Percentiles rank a stretch among this genome's conserved stretches.
These are phyloP conservation scores for Pachyseris speciosa DNA, from an alignment of 64 coral and sea anemone species.

Conservation along the genomic window DNA sequence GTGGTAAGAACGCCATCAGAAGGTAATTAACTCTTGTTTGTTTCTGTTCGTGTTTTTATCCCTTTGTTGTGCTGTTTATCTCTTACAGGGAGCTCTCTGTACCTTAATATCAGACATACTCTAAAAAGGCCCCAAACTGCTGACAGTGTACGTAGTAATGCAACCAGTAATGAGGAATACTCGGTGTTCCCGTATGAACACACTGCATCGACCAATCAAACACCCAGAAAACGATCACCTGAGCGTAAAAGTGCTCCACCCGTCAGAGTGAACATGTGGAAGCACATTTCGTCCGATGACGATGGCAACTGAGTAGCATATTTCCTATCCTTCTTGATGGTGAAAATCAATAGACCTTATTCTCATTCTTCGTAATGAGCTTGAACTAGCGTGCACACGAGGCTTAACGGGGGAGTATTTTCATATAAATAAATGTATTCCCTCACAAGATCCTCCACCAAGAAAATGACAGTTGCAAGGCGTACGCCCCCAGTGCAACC, in stretches of 20 bases:
- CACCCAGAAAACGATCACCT: not conserved
- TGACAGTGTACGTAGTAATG: slow-evolving; percentile 35
- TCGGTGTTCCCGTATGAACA: slow-evolving; percentile 71
- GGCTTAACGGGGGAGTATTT: too few species aligned
- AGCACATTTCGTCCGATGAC: not conserved
- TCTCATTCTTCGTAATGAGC: too few species aligned
- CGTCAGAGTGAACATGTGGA: not conserved
- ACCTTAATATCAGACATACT: not conserved
- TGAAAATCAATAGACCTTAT: too few species aligned
- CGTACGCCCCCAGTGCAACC: too few species aligned
- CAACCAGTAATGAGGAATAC: slow-evolving; percentile 48
- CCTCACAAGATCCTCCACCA: too few species aligned
- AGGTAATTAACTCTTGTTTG: not conserved
- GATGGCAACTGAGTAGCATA: slow-evolving; percentile 11
- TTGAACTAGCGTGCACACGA: too few species aligned
- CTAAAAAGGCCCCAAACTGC: slow-evolving; percentile 43
- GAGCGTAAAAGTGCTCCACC: slow-evolving; percentile 35
- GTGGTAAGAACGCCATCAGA: too few species aligned
- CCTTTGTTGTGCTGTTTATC: not conserved
- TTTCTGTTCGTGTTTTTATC: not conserved
- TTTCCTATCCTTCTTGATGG: too few species aligned
- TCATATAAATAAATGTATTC: too few species aligned
- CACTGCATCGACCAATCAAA: not conserved
- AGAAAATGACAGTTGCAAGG: too few species aligned
- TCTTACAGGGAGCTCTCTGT: slow-evolving; percentile 35